Base-by-base conservation (phyloP, 2,797 vertebrate genomes). In the Kryptopterus vitreolus region DNA sequence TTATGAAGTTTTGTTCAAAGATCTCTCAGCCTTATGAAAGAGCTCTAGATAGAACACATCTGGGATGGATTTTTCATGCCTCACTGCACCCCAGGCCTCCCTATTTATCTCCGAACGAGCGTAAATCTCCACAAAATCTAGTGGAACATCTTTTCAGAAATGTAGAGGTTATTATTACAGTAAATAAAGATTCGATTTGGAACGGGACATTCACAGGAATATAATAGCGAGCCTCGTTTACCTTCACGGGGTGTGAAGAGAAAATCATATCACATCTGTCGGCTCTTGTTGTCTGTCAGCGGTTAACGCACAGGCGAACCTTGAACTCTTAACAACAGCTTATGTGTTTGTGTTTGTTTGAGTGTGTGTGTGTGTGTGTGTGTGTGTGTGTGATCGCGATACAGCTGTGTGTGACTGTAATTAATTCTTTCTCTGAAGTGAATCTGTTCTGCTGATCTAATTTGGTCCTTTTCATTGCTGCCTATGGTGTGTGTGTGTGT, bases 361-460 rank as follows among this genome's bases (percentile, higher is more conserved):
- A 26, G 66, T 50, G 65, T 24, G 22, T 26, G 65, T 68, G 65
- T 48, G 22, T 68, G 43, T 16, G 24, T 52, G 9, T 31, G 26
- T 20, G 68, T 12, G 38, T 31, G 35, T 15, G 22, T 16, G 43
- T 18, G 31, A 72, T 35, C 70, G 57, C n/a, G 70, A 72, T 35
- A 72, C 50, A 72, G 31, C 70, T 20, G 18, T 57, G 52, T 72
- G 48, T 72, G 31, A 57, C 52, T 72, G 52, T 72, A 72, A 72
- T 72, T 72, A 55, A 57, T 72, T 72, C 20, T 55, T 31, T 46
- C 50, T 55, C 55, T 72, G 50, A 72, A 35, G 69, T 72, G 31
- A 72, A 72, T 57, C 52, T 57, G 52, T 18, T 13, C 50, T 57
- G 70, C 52, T 55, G 52, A 72, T 72, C 70, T 55, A 72, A 72